Conservation (phyloP, 1,140 invertebrate genomes). For the Apocrypta bakeri region DNA sequence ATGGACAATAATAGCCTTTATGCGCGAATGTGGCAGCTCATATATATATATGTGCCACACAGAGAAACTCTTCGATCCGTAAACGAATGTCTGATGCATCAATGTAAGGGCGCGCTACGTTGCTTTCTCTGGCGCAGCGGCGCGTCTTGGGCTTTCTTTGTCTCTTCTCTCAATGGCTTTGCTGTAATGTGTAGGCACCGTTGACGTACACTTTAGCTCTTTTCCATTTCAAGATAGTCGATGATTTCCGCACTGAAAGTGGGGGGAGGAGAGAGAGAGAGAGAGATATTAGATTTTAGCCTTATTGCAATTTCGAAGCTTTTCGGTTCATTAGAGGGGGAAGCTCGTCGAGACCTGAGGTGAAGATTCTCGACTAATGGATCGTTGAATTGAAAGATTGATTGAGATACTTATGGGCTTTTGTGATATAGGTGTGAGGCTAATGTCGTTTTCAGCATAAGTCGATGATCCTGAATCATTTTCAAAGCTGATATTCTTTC, state of each 20-base stretch:
- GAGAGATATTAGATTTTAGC: neutral
- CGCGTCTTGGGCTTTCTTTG: slow-evolving; percentile 12
- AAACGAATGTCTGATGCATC: neutral
- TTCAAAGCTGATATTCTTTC: neutral
- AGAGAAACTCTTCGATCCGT: slow-evolving; percentile 9
- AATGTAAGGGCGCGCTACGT: neutral
- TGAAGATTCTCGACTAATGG: neutral
- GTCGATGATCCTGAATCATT: neutral
- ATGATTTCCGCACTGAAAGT: too few species aligned
- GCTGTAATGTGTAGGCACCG: neutral
- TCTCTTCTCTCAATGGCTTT: neutral
- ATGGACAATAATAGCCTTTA: slow-evolving; percentile 65
- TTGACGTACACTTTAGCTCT: neutral
- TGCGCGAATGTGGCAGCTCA: slow-evolving; percentile 41
- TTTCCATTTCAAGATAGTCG: neutral
- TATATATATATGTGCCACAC: too few species aligned
- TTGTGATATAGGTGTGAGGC: too few species aligned
- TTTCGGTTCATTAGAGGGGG: neutral
- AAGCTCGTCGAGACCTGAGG: neutral
- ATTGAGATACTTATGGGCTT: neutral
- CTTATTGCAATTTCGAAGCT: neutral
- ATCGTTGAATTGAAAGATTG: neutral
- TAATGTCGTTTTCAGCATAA: neutral
- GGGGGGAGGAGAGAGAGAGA: too few species aligned
- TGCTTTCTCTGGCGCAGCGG: neutral